Base-by-base conservation (phyloP, 2,888 invertebrate species). In the Hoplodrina blanda region DNA sequence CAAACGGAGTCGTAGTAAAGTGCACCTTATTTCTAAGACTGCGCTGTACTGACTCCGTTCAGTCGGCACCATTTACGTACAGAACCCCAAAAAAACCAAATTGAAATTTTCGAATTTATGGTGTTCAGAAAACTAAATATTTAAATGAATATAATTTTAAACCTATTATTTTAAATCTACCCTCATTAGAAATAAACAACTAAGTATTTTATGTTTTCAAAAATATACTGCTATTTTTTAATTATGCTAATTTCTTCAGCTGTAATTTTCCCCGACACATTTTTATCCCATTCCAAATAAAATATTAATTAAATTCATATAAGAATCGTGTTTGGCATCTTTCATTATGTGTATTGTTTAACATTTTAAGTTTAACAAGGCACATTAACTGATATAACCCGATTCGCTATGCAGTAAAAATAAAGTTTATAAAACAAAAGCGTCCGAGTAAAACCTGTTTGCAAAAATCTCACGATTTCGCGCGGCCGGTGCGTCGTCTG, bases 381-480 rank as follows among this genome's bases (percentile, higher is more conserved):
- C 73, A 73, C 73, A 81, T 70, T 73, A 75, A 74, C 82, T 70
- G 62, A 74, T 71, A 78, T 77, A 80, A 79, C 80, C 75, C 82
- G 85, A 80, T 84, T 85, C 85, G 85, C 84, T 85, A 86, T 85
- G 87, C 88, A 87, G 76, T 78, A 81, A 87, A 87, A 85, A 85
- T 82, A 85, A 84, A 87, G 77, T 88, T 87, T 85, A 87, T 85
- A 91, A 90, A 88, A 84, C 85, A 87, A 90, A 89, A 91, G 89
- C 79, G 81, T 76, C 83, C 86, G 88, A 86, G 81, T 79, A 82
- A 91, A 94, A 93, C 94, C 93, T 82, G 91, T 92, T 91, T 91
- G 89, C 89, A 86, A 90, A 94, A 94, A 93, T 92, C 92, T 92
- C 90, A 90, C 89, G 91, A 91, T 89, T 91, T 91, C 89, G 89